Percentiles rank a stretch among this genome's conserved stretches.
phyloP scores from a whole-genome alignment of 2,113 vertebrate species.

The Colaptes auratus region DNA sequence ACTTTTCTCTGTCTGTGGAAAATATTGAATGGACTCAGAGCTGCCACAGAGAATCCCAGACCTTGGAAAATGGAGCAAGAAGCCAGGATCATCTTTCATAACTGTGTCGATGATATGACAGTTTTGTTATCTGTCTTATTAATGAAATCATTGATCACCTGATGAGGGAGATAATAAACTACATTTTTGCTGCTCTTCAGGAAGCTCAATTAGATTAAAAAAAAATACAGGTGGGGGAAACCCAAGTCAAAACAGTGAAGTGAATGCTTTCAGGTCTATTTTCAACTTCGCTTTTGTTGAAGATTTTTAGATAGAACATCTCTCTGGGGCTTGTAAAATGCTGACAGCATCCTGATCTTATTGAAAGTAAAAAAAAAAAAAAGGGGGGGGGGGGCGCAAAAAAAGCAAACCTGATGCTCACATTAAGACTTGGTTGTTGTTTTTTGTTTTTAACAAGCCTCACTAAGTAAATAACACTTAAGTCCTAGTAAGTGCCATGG shows the following conservation, averaged over 20 bases:
- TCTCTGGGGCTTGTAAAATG: neutral
- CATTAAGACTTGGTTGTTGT: neutral
- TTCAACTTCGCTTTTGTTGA: conserved; percentile 54
- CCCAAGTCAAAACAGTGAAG: conserved; percentile 4
- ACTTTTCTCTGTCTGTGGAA: conserved; percentile 94
- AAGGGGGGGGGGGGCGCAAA: neutral
- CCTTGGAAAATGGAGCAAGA: conserved; percentile 87
- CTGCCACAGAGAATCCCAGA: conserved; percentile 83
- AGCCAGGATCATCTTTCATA: conserved; percentile 93
- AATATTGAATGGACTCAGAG: conserved; percentile 88
- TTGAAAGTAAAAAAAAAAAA: conserved; percentile 6
- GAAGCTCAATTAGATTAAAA: conserved; percentile 74
- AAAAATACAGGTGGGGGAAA: conserved; percentile 41
- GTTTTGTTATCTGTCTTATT: conserved; percentile 98
- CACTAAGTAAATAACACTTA: conserved; percentile 56
- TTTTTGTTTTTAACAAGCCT: conserved; percentile 18
- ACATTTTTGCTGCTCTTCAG: conserved; percentile 75
- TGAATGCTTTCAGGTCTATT: conserved; percentile 1
- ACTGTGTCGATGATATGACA: conserved; percentile 91
- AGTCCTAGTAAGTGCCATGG: conserved; percentile 39
- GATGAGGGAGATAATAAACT: conserved; percentile 97
- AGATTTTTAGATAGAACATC: neutral
- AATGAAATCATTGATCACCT: conserved; percentile 99
- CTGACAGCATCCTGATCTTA: neutral
- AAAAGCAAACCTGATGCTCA: neutral